Base-by-base conservation (phyloP, 2,888 invertebrate genomes). In the Creontiades dilutus region DNA sequence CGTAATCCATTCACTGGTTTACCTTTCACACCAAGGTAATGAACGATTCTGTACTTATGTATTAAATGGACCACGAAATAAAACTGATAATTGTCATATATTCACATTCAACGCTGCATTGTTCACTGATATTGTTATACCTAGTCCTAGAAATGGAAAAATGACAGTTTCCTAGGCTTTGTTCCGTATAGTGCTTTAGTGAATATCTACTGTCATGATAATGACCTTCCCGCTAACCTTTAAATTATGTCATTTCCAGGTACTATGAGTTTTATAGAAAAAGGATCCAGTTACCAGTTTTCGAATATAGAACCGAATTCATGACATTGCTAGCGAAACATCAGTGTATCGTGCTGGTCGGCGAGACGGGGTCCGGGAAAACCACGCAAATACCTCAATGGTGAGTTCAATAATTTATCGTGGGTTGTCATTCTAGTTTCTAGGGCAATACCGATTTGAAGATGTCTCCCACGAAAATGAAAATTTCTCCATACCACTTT, bases 341-440 rank as follows among this genome's bases (percentile, higher is more conserved):
- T 93, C 99, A 99, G 93, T 97, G 97, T 91, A 97, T 99, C 46
- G 99, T 99, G 0, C 94, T 99, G 0, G 99, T 99, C 4, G 99
- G 99, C 92, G 99, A 99, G 93, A 99, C 99, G 0, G 99, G 99
- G n/a, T 99, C 99, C 0, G 99, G 99, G 0, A 99, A 99, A 94
- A 99, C 99, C 0, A 99, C 99, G 14, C 99, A 99, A 94, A 99
- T 99, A 92, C 99, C 99, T 0, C 99, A 98, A 94, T 98, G 98
- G 98, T 93, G 91, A 91, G 92, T n/a, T 52, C 5, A 82, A 57
- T 46, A 4, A 37, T 37, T 37, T 7, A 37, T 37, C 2, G 7
- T 37, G 2, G 2, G 7, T 7, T 37, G 37, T 37, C 37, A 37
- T 4, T 37, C 37, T 37, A 37, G 37, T 2, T 4, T 4, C 37